Conservation (phyloP, 1,140 invertebrate genomes). For the Habropoda laboriosa region DNA sequence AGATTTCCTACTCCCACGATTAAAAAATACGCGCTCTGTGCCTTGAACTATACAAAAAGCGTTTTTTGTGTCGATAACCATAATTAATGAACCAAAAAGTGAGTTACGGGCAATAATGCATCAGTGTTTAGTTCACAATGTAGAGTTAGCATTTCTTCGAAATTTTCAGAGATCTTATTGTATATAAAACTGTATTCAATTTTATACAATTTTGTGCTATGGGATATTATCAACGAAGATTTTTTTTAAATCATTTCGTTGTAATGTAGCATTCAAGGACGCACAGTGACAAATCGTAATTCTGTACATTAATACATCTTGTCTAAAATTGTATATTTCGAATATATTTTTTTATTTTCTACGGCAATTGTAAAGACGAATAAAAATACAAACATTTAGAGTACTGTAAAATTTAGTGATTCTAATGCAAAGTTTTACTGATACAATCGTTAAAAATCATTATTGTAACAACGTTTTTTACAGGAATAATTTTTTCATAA, state of each 20-base stretch:
- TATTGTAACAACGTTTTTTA: neutral
- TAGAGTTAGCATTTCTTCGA: conserved; percentile 23
- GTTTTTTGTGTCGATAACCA: conserved; percentile 21
- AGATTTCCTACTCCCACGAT: conserved; percentile 30
- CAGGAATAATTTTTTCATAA: neutral
- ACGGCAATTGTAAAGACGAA: neutral
- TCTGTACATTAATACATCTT: conserved; percentile 31
- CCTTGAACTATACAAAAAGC: conserved; percentile 4
- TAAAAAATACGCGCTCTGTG: conserved; percentile 7
- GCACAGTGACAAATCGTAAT: conserved; percentile 56
- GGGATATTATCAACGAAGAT: neutral
- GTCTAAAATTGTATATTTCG: conserved; percentile 11
- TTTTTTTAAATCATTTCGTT: conserved; percentile 24
- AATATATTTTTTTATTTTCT: neutral
- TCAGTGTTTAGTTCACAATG: conserved; percentile 28
- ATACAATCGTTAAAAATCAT: neutral
- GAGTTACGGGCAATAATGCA: conserved; percentile 20
- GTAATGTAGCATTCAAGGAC: conserved; percentile 68
- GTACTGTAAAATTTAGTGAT: neutral
- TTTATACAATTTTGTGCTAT: neutral
- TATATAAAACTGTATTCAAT: neutral
- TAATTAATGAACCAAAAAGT: conserved; percentile 22
- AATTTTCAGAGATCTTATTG: neutral
- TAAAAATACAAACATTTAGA: neutral
- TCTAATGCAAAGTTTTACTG: neutral